Evolutionary conservation across 2,888 invertebrate genomes (phyloP).

Genomic region (Polyploca ridens): DNA sequence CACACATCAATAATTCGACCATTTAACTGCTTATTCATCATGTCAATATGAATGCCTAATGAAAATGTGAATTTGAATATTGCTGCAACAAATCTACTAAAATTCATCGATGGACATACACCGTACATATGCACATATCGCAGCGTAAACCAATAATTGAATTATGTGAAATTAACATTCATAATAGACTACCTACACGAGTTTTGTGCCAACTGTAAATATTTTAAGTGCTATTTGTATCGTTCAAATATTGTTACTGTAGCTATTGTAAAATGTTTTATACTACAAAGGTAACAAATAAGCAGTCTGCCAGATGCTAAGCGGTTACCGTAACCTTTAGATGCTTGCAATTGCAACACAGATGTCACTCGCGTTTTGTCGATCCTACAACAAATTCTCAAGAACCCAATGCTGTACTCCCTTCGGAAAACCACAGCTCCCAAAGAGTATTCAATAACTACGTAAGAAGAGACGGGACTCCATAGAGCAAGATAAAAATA

Average conservation of each 20-base stretch:
- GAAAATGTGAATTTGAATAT: conserved; percentile 72
- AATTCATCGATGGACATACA: conserved; percentile 54
- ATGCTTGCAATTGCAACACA: too few relatives aligned
- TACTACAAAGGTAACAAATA: too few relatives aligned
- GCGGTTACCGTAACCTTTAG: too few relatives aligned
- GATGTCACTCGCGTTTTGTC: too few relatives aligned
- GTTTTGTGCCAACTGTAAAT: background rate
- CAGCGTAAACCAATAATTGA: conserved; percentile 56
- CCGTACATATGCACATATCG: conserved; percentile 35
- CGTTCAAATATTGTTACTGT: background rate
- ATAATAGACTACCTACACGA: conserved; percentile 33
- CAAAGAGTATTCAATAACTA: too few relatives aligned
- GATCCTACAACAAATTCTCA: too few relatives aligned
- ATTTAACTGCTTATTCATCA: conserved; percentile 66
- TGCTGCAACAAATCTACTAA: conserved; percentile 60
- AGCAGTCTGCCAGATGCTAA: too few relatives aligned
- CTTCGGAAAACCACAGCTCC: too few relatives aligned
- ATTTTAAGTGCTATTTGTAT: background rate
- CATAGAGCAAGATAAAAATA: too few relatives aligned
- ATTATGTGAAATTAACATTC: conserved; percentile 63
- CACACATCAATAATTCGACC: conserved; percentile 51
- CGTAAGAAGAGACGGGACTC: too few relatives aligned
- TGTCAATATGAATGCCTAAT: conserved; percentile 70
- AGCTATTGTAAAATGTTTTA: background rate
- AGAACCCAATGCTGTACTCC: too few relatives aligned